Percentiles rank a stretch among this genome's conserved stretches.
phyloP scores from a whole-genome alignment of 1,140 invertebrate genomes.

The Muscidifurax raptorellus region DNA sequence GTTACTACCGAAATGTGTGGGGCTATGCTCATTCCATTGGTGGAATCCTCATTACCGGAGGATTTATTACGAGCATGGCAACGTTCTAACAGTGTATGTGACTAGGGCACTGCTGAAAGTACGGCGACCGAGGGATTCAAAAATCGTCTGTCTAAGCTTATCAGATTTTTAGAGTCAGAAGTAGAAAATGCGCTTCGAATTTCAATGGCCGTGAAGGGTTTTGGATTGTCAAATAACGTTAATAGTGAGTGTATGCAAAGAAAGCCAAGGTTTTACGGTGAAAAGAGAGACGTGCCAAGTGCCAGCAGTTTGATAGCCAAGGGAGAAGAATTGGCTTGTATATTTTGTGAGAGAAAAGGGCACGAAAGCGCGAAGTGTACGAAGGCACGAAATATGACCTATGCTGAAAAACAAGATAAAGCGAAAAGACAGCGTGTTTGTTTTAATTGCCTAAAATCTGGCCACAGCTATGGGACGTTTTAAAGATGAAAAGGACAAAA shows the following conservation, averaged over 20 bases:
- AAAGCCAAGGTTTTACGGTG: too few species aligned
- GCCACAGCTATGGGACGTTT: background rate
- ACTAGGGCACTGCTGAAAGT: too few species aligned
- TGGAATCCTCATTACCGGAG: constrained; percentile 65
- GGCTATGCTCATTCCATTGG: constrained; percentile 62
- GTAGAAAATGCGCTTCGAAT: background rate
- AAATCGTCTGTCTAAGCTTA: background rate
- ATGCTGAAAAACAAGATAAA: background rate
- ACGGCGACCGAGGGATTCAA: too few species aligned
- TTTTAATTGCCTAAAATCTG: constrained; percentile 41
- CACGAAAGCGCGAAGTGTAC: too few species aligned
- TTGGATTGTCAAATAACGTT: too few species aligned
- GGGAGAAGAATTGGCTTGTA: too few species aligned
- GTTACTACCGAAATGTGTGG: constrained; percentile 60
- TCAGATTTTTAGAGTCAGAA: background rate
- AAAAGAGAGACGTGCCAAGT: too few species aligned
- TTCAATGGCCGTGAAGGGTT: background rate
- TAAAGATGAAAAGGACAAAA: background rate
- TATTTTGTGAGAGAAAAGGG: too few species aligned
- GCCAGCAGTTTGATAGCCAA: too few species aligned
- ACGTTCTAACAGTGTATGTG: background rate
- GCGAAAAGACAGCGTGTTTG: constrained; percentile 32
- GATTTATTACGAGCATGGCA: constrained; percentile 60
- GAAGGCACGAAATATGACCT: constrained; percentile 40
- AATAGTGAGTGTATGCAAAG: too few species aligned